Base-by-base conservation (phyloP, 2,888 invertebrate species). In the Pycnomerus fuliginosus region DNA sequence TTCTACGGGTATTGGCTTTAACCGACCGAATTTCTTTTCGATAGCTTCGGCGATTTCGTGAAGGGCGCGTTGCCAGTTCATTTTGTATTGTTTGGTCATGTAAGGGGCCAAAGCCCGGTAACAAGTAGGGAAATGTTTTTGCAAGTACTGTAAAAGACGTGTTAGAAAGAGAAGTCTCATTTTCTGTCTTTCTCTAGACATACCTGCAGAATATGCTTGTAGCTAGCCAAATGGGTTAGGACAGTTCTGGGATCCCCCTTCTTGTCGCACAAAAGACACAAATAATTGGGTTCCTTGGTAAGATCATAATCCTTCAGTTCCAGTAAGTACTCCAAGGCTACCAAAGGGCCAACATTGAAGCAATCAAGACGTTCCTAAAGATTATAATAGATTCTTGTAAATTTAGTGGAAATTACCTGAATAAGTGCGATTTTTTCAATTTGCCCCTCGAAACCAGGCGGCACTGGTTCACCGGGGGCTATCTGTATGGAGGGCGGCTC, bases 251-350 rank as follows among this genome's bases (percentile, higher is more conserved):
- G 85, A 66, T 88, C 86, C 23, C 89, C 88, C 55, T 84, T 83
- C 69, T 88, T 90, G 61, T 82, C 80, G 69, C 90, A 91, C 48
- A 90, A 74, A 54, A 85, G 78, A 72, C 90, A 91, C 34, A 83
- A 75, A 70, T 90, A 90, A 34, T 79, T 73, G 0, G 88, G 86
- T 68, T 87, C 87, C 62, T 79, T 76, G 50, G 80, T 80, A 3
- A 76, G 71, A 58, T 81, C 72, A 61, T 82, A 80, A 35, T 84
- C 80, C 20, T 78, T 75, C 56, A 89, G 70, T 70, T 90, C 90
- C 28, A 90, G 68, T 31, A 89, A 73, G 70, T 90, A 91, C 70
- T 90, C 90, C 41, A 89, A 67, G n/a, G 90, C 90, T 39, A 89
- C 65, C 31, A 79, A 64, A 1, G 78, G 77, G 3, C 76, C 75